phyloP scores from a whole-genome alignment of 2,113 vertebrate species.

The Heterotilapia buettikoferi region DNA sequence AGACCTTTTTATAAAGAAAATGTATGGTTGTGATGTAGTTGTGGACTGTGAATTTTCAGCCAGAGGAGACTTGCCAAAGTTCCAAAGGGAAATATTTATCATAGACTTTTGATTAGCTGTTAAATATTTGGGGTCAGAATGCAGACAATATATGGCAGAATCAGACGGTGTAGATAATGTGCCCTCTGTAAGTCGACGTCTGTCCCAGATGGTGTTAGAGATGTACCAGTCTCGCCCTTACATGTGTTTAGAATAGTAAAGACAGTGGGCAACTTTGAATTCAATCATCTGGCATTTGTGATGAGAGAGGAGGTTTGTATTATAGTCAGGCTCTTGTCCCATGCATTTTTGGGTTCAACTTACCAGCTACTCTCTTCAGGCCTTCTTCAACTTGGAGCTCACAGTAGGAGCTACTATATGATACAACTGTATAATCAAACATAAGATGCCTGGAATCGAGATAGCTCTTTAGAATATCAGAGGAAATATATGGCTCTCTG shows the following conservation, averaged over 20 bases:
- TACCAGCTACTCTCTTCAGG: background rate
- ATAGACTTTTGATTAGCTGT: background rate
- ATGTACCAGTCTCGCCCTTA: background rate
- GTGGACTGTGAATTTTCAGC: background rate
- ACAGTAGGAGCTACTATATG: background rate
- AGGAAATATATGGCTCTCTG: background rate
- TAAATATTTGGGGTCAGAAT: background rate
- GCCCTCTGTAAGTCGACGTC: background rate
- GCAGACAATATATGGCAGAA: background rate
- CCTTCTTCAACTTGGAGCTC: background rate
- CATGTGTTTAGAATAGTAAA: background rate
- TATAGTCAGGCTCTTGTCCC: background rate
- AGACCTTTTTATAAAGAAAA: background rate
- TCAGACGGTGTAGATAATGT: background rate
- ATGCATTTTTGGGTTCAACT: background rate
- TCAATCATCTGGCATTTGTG: background rate
- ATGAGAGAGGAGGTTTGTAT: background rate
- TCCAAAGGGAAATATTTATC: background rate
- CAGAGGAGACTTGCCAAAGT: background rate
- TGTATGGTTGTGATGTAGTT: background rate
- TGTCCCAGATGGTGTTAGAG: background rate
- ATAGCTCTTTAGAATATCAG: background rate
- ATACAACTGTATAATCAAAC: background rate
- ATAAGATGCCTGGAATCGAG: background rate
- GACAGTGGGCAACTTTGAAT: background rate